phyloP scores from a whole-genome alignment of 2,888 invertebrate species.

The Brachypalpus laphriformis region DNA sequence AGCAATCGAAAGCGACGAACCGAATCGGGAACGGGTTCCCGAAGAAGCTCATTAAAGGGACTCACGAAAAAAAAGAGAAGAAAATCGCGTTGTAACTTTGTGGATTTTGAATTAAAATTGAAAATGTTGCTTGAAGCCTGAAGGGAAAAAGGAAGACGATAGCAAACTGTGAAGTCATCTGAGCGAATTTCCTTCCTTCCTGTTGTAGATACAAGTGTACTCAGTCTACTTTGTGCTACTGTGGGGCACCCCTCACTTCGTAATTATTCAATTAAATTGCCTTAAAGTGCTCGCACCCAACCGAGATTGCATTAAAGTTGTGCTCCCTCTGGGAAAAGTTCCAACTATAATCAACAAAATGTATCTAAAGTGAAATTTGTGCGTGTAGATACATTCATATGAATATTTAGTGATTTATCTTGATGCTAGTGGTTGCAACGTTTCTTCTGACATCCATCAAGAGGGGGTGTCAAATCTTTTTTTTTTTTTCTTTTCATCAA shows the following conservation, averaged over 20 bases:
- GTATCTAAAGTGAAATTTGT: not conserved
- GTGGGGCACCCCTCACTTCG: constrained; percentile 8
- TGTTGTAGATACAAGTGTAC: constrained; percentile 42
- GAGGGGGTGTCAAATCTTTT: constrained; percentile 21
- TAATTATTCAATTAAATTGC: constrained; percentile 68
- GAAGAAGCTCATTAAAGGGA: not conserved
- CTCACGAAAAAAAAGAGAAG: too few species aligned
- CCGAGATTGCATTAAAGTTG: constrained; percentile 34
- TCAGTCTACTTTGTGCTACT: not conserved
- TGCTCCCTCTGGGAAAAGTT: constrained; percentile 19
- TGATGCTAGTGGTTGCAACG: constrained; percentile 13
- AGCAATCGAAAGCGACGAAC: constrained; percentile 66
- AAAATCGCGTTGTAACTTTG: constrained; percentile 40
- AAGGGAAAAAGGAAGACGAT: constrained; percentile 6
- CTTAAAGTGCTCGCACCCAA: constrained; percentile 32
- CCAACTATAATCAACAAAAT: not conserved
- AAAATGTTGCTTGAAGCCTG: constrained; percentile 38
- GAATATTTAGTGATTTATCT: constrained; percentile 47
- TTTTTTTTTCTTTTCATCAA: not conserved
- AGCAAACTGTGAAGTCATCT: constrained; percentile 56
- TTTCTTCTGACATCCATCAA: constrained; percentile 36
- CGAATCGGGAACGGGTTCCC: constrained; percentile 60
- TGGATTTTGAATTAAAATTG: constrained; percentile 61
- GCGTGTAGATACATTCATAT: not conserved
- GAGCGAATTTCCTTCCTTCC: constrained; percentile 72